These are phyloP conservation scores for Machimus rusticus DNA, from an alignment of 2,888 invertebrate genomes.

Conservation along the genomic window DNA sequence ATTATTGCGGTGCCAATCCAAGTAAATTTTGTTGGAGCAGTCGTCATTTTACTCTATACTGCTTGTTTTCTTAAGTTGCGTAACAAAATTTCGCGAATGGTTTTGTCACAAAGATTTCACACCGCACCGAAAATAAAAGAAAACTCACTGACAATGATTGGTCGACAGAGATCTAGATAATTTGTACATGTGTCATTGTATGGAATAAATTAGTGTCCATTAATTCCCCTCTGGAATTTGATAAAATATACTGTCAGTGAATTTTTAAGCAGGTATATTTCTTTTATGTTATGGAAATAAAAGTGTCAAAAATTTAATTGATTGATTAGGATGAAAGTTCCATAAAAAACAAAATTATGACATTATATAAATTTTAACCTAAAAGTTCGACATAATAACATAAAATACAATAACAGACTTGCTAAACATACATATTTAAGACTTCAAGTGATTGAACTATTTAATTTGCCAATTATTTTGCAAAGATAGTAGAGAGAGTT, in stretches of 20 bases:
- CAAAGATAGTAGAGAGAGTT: neutral
- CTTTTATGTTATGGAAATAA: no score
- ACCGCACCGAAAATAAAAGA: neutral
- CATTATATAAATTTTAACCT: no score
- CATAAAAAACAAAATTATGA: no score
- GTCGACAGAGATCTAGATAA: neutral
- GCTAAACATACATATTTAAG: neutral
- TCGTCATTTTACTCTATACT: neutral
- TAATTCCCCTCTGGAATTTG: neutral
- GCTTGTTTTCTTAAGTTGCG: constrained; percentile 9
- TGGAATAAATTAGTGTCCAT: neutral
- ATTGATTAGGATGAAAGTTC: no score
- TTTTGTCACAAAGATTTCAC: neutral
- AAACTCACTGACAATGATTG: constrained; percentile 10
- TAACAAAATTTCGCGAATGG: constrained; percentile 20
- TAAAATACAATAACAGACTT: no score
- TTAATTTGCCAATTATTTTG: neutral
- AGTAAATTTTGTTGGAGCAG: constrained; percentile 9
- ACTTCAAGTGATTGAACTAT: neutral
- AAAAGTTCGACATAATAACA: no score
- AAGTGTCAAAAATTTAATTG: no score
- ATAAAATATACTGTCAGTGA: neutral
- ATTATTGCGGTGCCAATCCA: constrained; percentile 21
- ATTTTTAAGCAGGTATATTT: neutral
- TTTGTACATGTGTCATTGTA: neutral